Evolutionary conservation across 2,888 invertebrate genomes (phyloP), one percentile per base, ranked within the genome.

Genomic region (Hirudinaria manillensis): DNA sequence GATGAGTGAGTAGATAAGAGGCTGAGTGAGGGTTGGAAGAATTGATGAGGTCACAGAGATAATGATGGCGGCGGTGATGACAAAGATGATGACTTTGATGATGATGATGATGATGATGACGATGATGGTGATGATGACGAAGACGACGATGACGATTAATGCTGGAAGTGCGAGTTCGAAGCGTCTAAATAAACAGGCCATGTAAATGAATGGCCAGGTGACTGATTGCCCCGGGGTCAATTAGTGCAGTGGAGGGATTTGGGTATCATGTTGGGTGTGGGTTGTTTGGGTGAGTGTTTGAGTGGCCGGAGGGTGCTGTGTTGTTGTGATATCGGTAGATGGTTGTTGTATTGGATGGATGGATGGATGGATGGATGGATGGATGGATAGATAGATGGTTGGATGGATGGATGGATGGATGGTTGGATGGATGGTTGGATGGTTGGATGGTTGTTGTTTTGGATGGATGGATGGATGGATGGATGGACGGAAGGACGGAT

Each of bases 51-150:
- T 56, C n/a, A 56, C 27, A 27, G 56, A 56, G 56, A 56, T 56
- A 56, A 56, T 56, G 56, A 56, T 16, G n/a, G 27, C 27, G 56
- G 16, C 21, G 53, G 21, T 16, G 56, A 27, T 56, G 56, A 56
- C 27, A 56, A 56, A 24, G 56, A 16, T 56, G 56, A 56, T 56
- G 56, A 56, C 3, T 6, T 24, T 56, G 56, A 56, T 56, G 56
- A 56, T 56, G 16, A 16, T 19, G 61, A 10, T 61, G 61, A 61
- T 61, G 61, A 61, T 61, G 61, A 61, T 61, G 61, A 61, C n/a
- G 61, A 4, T 61, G 61, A 61, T 61, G 7, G 13, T 24, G 6
- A 13, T 56, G 6, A 56, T 24, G 3, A 53, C 21, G 53, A 21
- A 13, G 53, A 45, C 16, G 45, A 16, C 10, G 10, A 45, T 45